phyloP scores from a whole-genome alignment of 2,888 invertebrate species.

The Mesorhabditis sp. region DNA sequence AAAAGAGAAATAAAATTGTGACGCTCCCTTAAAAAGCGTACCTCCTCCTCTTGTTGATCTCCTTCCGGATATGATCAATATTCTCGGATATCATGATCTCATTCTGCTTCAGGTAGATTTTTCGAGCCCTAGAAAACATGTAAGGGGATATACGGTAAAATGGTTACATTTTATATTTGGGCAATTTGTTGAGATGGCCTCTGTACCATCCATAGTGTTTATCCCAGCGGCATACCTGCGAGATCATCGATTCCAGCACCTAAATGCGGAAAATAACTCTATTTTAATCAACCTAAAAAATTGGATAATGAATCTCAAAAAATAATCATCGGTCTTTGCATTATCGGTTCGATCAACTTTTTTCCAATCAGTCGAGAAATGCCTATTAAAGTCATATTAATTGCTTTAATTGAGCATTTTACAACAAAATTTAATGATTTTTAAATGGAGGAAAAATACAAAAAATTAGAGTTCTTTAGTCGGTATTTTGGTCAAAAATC shows the following conservation, averaged over 20 bases:
- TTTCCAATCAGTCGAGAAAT: too few relatives aligned
- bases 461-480: too few relatives aligned
- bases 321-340: too few relatives aligned
- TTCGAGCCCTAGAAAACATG: constrained; percentile 11
- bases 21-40: not conserved
- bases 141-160: not conserved
- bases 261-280: not conserved
- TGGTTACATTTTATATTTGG: constrained; percentile 15
- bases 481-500: too few relatives aligned
- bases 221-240: constrained; percentile 41
- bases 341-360: too few relatives aligned
- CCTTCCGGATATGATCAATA: constrained; percentile 34
- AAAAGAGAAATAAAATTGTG: not conserved
- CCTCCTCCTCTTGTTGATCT: constrained; percentile 35
- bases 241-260: constrained; percentile 34
- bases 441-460: too few relatives aligned
- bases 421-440: too few relatives aligned
- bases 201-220: constrained; percentile 40
- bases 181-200: constrained; percentile 20
- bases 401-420: too few relatives aligned
- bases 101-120: constrained; percentile 18
- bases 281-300: too few relatives aligned
- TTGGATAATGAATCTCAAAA: too few relatives aligned
- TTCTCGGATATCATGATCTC: constrained; percentile 32
- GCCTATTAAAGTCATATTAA: too few relatives aligned